Conservation (phyloP, 2,113 vertebrate species). For the Cyanoramphus novaezelandiae region DNA sequence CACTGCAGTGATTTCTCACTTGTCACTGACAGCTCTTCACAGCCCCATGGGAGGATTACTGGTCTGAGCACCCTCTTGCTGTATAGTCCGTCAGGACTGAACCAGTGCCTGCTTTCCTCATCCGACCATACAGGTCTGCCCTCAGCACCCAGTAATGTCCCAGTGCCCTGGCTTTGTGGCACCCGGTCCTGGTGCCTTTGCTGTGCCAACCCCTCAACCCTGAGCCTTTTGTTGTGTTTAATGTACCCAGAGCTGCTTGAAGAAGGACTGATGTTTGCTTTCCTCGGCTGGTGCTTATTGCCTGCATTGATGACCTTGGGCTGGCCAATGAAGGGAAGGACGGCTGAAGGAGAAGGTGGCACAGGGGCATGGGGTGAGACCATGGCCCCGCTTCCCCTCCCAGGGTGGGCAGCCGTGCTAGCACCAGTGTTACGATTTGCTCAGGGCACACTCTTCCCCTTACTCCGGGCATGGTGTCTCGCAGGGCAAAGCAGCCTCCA, state of each 20-base stretch:
- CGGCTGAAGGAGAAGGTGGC: slow-evolving; percentile 76
- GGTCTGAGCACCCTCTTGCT: not conserved
- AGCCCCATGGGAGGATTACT: not conserved
- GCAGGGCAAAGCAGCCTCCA: not conserved
- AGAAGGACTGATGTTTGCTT: slow-evolving; percentile 65
- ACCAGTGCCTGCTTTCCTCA: not conserved
- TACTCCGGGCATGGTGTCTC: not conserved
- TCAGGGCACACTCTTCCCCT: accelerated
- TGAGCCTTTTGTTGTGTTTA: not conserved
- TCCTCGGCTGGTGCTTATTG: slow-evolving; percentile 61
- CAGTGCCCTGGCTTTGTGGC: not conserved
- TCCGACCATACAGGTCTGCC: accelerated
- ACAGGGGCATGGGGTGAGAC: slow-evolving; percentile 40
- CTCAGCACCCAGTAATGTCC: accelerated
- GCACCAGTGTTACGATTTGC: not conserved
- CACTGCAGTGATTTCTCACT: not conserved
- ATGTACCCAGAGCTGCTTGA: not conserved
- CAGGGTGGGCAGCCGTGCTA: not conserved
- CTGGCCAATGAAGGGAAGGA: slow-evolving; percentile 80
- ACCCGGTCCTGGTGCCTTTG: not conserved
- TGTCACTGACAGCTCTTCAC: not conserved
- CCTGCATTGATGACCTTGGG: slow-evolving; percentile 87
- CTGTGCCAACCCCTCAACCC: not conserved
- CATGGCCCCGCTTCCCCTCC: not conserved
- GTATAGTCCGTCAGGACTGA: not conserved